These are phyloP conservation scores for Bombus haemorrhoidalis DNA, from an alignment of 1,140 invertebrate species.

Conservation along the genomic window DNA sequence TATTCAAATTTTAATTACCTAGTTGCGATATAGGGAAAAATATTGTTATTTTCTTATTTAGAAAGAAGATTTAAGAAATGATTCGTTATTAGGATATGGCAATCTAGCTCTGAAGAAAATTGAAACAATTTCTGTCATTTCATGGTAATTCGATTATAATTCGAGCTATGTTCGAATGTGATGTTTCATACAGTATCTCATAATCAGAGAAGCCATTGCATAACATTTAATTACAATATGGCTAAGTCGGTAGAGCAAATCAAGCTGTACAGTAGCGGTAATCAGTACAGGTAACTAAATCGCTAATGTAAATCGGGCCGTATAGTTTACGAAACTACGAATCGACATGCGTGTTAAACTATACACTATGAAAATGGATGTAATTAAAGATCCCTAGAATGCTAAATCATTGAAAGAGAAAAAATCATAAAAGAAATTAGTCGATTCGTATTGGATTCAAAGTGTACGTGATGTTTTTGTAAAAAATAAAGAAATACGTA, in stretches of 20 bases:
- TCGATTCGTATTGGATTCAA: constrained; percentile 21
- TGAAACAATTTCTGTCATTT: not conserved
- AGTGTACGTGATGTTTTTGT: constrained; percentile 55
- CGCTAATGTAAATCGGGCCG: constrained; percentile 7
- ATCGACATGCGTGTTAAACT: not conserved
- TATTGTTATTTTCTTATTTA: not conserved
- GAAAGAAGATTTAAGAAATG: not conserved
- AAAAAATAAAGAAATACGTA: constrained; percentile 62
- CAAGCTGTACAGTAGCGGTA: not conserved
- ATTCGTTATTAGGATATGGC: not conserved
- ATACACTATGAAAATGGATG: not conserved
- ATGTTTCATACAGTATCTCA: not conserved
- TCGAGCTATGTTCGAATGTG: not conserved
- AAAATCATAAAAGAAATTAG: not conserved
- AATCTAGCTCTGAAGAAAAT: not conserved
- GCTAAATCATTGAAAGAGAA: not conserved
- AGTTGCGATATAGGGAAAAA: not conserved
- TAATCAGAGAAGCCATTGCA: not conserved
- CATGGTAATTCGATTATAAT: not conserved
- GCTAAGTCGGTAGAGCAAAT: not conserved
- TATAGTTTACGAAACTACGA: not conserved
- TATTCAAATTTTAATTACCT: not conserved
- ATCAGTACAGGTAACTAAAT: not conserved
- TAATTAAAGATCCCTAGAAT: not conserved
- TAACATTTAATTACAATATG: constrained; percentile 12